Evolutionary conservation across 2,888 invertebrate genomes (phyloP), one percentile per base, ranked within the genome.

Genomic region (Endotricha flammealis): DNA sequence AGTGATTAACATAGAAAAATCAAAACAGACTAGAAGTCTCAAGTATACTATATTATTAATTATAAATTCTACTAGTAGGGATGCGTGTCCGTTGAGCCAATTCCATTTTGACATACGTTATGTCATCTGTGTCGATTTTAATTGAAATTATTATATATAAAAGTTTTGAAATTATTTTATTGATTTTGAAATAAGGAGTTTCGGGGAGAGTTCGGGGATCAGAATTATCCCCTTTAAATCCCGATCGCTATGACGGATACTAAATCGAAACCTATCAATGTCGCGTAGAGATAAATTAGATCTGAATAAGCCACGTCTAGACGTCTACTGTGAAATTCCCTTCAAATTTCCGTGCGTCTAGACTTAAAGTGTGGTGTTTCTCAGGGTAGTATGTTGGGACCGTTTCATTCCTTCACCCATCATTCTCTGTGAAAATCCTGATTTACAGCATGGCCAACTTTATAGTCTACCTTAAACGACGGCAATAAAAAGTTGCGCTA

Each of bases 401-500:
- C 54, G 35, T 33, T 44, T 46, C 44, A 48, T 41, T 45, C 39
- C 32, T 42, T 44, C 49, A 52, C 54, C 62, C 56, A 63, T 67
- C 68, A 64, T 55, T 43, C 48, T 61, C 42, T 49, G 50, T 40
- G 49, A 50, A 62, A 67, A 76, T 64, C 75, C 73, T 70, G 77
- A 79, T 80, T 81, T 80, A 77, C 68, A 75, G 65, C 57, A 53
- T 57, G 56, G 59, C 65, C 64, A 57, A 72, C 60, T 80, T 80
- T 78, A 75, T 75, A 68, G 72, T 63, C 59, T 56, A 61, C 64
- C 69, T 76, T 73, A 76, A 81, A 73, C 75, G 74, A 64, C 59
- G 64, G 65, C 79, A 80, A 78, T 83, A 82, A 81, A 83, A 82
- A 77, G 69, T 79, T 73, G 58, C 46, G 64, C 72, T 49, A 65